phyloP scores from a whole-genome alignment of 2,113 vertebrate genomes.

The Setophaga kirtlandii region DNA sequence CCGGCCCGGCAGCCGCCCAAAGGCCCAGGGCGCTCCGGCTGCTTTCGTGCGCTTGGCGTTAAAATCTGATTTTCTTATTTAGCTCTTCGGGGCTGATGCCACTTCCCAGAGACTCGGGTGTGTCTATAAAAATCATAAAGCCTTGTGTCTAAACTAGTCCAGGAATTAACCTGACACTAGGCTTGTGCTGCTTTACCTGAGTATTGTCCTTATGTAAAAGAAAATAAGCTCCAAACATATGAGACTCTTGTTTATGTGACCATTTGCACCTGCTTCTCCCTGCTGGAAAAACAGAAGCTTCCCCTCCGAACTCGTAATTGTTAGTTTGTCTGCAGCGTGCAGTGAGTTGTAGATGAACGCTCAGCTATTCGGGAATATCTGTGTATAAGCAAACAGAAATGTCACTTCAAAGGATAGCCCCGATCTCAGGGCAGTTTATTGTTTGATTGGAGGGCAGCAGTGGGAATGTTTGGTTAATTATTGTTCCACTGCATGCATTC shows the following conservation, averaged over 20 bases:
- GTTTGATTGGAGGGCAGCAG: not conserved
- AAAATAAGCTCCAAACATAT: not conserved
- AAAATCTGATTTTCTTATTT: not conserved
- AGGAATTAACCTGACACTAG: not conserved
- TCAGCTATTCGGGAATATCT: not conserved
- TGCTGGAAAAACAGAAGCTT: not conserved
- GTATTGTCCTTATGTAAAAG: not conserved
- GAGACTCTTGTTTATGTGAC: not conserved
- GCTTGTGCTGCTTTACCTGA: not conserved
- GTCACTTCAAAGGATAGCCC: not conserved
- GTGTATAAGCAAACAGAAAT: not conserved
- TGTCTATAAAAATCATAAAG: not conserved
- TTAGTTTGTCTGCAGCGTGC: not conserved
- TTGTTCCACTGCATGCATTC: rapidly evolving
- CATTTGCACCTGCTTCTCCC: not conserved
- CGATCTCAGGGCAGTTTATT: not conserved
- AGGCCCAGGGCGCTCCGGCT: rapidly evolving
- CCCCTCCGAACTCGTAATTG: not conserved
- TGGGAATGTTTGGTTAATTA: not conserved
- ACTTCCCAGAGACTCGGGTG: not conserved
- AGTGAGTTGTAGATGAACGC: not conserved
- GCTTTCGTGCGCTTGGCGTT: not conserved
- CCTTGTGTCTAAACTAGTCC: not conserved
- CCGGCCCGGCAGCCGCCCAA: not conserved
- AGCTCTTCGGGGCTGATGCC: not conserved